Evolutionary conservation across 2,797 vertebrate genomes (phyloP).

Genomic region (Zenarchopterus dispar): DNA sequence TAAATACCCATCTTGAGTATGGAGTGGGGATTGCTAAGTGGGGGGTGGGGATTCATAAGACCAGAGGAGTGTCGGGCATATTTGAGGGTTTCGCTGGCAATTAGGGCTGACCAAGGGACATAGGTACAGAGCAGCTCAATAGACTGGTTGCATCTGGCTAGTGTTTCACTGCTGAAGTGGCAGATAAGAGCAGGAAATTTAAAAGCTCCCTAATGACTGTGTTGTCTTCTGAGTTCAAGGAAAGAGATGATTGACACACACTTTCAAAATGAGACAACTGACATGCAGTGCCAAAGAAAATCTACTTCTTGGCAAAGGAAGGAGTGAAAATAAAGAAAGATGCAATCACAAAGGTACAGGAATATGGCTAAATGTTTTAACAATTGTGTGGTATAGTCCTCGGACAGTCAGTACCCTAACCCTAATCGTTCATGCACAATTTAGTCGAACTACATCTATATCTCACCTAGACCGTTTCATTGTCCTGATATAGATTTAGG

Average conservation of each 20-base stretch:
- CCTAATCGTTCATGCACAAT: too few species aligned
- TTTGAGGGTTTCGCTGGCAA: slow-evolving; percentile 72
- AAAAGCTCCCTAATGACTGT: slow-evolving; percentile 69
- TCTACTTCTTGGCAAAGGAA: slow-evolving; percentile 68
- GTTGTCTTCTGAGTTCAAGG: slow-evolving; percentile 61
- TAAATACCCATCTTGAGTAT: slow-evolving; percentile 85
- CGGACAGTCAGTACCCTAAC: too few species aligned
- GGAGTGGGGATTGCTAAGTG: slow-evolving; percentile 69
- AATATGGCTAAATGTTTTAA: slow-evolving; percentile 17
- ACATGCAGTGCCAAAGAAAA: slow-evolving; percentile 70
- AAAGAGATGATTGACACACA: slow-evolving; percentile 74
- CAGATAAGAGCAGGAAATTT: slow-evolving; percentile 61
- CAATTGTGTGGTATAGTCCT: neutral
- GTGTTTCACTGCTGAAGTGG: slow-evolving; percentile 68
- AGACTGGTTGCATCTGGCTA: slow-evolving; percentile 59
- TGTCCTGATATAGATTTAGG: too few species aligned
- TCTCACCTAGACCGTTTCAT: too few species aligned
- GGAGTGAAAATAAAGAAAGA: slow-evolving; percentile 45
- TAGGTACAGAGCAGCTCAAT: slow-evolving; percentile 67
- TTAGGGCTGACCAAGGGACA: slow-evolving; percentile 75
- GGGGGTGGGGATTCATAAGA: slow-evolving; percentile 27
- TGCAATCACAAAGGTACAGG: slow-evolving; percentile 18
- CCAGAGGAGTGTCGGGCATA: slow-evolving; percentile 57
- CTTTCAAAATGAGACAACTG: slow-evolving; percentile 71
- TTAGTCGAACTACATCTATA: too few species aligned